Evolutionary conservation across 2,113 vertebrate species (phyloP).

Genomic region (Lathamus discolor): DNA sequence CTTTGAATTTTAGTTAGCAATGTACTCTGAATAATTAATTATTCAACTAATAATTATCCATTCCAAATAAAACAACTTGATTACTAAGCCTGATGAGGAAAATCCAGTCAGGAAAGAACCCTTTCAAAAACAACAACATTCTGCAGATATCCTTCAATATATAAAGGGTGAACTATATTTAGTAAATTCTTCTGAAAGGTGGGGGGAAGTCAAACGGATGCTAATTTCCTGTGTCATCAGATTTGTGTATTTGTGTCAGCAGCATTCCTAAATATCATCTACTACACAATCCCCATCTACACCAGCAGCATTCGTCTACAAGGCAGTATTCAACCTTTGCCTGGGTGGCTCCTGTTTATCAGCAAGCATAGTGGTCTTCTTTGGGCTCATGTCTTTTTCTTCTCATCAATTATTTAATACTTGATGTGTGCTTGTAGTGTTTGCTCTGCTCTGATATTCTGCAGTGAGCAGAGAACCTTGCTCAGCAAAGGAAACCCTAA

Average conservation of each 20-base stretch:
- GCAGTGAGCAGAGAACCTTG: neutral
- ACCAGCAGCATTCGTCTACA: neutral
- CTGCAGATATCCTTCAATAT: conserved; percentile 48
- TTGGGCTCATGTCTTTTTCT: neutral
- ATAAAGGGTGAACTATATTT: conserved; percentile 47
- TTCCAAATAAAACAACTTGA: conserved; percentile 50
- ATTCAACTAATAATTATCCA: conserved; percentile 36
- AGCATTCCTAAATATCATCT: conserved; percentile 16
- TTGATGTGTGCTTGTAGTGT: neutral
- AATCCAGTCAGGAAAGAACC: conserved; percentile 49
- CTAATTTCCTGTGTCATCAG: conserved; percentile 45
- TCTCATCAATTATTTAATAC: neutral
- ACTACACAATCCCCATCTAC: neutral
- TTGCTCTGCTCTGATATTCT: neutral
- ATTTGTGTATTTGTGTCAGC: conserved; percentile 23
- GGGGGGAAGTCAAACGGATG: neutral
- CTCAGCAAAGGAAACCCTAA: neutral
- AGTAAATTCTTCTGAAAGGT: neutral
- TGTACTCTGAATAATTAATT: conserved; percentile 43
- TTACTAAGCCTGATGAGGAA: conserved; percentile 54
- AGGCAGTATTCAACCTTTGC: neutral
- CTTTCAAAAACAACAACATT: conserved; percentile 50
- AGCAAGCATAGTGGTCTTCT: neutral
- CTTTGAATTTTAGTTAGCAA: neutral
- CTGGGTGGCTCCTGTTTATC: neutral